Conservation (phyloP, 2,113 vertebrate genomes). For the Periophthalmodon schlosseri region DNA sequence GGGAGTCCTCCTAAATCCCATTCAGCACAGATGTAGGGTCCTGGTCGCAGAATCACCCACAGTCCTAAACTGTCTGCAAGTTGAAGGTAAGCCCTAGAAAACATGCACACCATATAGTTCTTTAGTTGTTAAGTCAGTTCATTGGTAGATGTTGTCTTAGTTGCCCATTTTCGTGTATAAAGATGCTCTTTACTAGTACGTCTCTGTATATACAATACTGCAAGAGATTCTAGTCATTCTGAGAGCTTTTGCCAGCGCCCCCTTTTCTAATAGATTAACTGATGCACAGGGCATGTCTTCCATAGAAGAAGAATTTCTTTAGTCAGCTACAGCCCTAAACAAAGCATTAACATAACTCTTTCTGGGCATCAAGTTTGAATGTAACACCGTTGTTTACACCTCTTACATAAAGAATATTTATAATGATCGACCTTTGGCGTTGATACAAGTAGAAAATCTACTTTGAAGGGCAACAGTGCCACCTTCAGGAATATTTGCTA, state of each 20-base stretch:
- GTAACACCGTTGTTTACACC: neutral
- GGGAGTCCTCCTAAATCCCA: slow-evolving; percentile 90
- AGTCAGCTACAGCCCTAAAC: neutral
- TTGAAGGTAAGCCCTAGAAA: slow-evolving; percentile 81
- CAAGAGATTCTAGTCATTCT: no score
- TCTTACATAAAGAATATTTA: no score
- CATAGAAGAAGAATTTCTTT: no score
- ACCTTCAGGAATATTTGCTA: slow-evolving; percentile 31
- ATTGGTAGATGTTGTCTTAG: no score
- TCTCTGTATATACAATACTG: no score
- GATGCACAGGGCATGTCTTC: no score
- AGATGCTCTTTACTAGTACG: no score
- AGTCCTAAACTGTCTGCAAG: slow-evolving; percentile 82
- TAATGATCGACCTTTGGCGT: neutral
- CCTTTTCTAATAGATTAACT: no score
- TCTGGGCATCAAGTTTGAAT: neutral
- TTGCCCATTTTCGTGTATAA: no score
- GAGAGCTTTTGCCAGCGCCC: no score
- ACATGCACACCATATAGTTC: slow-evolving; percentile 12
- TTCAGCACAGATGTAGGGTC: slow-evolving; percentile 91
- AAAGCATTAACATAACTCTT: neutral
- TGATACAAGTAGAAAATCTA: neutral
- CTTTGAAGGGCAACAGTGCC: slow-evolving; percentile 42
- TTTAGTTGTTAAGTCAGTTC: no score
- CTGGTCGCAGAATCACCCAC: slow-evolving; percentile 91